Percentiles rank a stretch among this genome's conserved stretches.
Evolutionary conservation across 2,797 vertebrate genomes (phyloP).

Genomic region (Acanthurus lineatus): DNA sequence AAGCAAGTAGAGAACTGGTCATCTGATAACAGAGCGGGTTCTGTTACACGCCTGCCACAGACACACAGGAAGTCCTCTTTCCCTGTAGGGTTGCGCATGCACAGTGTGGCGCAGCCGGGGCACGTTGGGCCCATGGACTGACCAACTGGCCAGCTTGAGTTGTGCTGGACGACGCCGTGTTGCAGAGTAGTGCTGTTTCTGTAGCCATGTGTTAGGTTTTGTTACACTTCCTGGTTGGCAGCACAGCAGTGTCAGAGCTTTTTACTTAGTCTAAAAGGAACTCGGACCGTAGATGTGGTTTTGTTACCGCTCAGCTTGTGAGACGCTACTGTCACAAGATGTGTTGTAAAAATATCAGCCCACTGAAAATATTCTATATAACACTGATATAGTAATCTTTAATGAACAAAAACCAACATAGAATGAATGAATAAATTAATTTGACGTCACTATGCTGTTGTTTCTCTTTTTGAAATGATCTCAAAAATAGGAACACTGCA

Average conservation of each 20-base stretch:
- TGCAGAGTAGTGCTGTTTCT: conserved; percentile 39
- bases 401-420: background rate
- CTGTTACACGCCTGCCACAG: conserved; percentile 87
- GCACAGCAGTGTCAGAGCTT: conserved; percentile 51
- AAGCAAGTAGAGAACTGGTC: conserved; percentile 83
- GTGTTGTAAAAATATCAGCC: conserved; percentile 13
- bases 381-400: background rate
- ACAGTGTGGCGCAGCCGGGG: conserved; percentile 56
- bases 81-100: conserved; percentile 67
- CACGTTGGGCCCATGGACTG: conserved; percentile 26
- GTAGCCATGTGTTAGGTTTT: conserved; percentile 64
- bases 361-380: background rate
- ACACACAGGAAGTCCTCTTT: conserved; percentile 86
- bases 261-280: conserved; percentile 61
- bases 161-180: conserved; percentile 22
- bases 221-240: conserved; percentile 72
- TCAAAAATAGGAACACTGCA: background rate
- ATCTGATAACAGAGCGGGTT: conserved; percentile 91
- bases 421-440: background rate
- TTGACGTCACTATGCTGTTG: background rate
- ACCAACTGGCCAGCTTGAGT: conserved; percentile 44
- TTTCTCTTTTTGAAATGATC: background rate
- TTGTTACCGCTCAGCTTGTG: conserved; percentile 47
- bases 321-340: conserved; percentile 33
- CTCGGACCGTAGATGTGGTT: conserved; percentile 62